Evolutionary conservation across 2,113 vertebrate species (phyloP).

Genomic region (Oreotrochilus melanogaster): DNA sequence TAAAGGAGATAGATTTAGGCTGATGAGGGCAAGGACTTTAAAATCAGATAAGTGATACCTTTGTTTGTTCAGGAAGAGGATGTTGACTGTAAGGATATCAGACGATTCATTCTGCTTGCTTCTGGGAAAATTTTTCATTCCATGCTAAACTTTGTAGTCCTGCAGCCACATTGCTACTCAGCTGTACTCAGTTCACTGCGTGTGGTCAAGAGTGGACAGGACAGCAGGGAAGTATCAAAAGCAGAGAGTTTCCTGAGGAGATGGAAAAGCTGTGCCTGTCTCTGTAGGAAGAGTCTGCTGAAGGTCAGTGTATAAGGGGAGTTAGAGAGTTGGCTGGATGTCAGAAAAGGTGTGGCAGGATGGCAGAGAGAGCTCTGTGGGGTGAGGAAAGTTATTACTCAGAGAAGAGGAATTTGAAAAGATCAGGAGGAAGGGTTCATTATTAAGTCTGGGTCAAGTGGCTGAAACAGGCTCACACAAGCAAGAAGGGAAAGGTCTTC

Average conservation of each 20-base stretch:
- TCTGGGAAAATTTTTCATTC: neutral
- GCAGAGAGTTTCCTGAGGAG: neutral
- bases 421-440: conserved; percentile 17
- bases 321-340: neutral
- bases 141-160: neutral
- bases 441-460: neutral
- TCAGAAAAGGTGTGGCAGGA: neutral
- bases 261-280: neutral
- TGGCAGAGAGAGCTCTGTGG: neutral
- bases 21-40: neutral
- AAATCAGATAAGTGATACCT: neutral
- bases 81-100: neutral
- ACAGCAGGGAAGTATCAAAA: neutral
- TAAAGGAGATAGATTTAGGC: neutral
- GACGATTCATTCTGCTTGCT: neutral
- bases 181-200: neutral
- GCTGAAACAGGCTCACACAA: neutral
- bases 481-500: neutral
- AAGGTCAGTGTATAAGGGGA: neutral
- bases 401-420: conserved; percentile 2
- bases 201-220: neutral
- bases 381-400: neutral
- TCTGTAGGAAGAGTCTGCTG: neutral
- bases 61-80: neutral
- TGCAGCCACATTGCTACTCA: neutral